Percentiles rank a stretch among this genome's conserved stretches.
Conservation (phyloP, 2,113 vertebrate genomes). For the Saccopteryx bilineata region DNA sequence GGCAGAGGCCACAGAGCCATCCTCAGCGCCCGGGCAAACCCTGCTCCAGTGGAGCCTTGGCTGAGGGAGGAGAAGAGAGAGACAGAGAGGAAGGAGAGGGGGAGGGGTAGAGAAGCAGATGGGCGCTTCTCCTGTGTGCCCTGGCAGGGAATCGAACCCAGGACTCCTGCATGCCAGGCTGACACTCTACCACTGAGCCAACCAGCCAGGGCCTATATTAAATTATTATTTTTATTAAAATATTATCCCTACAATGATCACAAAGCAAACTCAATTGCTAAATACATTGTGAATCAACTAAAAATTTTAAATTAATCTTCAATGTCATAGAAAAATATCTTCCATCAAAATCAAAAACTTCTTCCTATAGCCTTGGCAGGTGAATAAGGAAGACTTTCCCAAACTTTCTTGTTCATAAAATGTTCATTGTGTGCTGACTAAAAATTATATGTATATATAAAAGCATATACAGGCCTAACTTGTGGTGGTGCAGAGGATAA, state of each 20-base stretch:
- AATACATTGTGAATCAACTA: not conserved
- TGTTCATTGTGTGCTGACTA: not conserved
- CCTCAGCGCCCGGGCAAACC: too few relatives aligned
- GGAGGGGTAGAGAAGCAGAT: too few relatives aligned
- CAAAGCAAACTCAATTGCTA: not conserved
- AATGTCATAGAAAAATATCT: not conserved
- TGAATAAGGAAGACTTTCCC: not conserved
- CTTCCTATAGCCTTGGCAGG: not conserved
- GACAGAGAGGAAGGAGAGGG: too few relatives aligned
- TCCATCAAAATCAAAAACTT: not conserved
- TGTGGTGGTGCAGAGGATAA: too few relatives aligned
- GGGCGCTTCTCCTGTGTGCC: too few relatives aligned
- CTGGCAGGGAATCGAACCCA: too few relatives aligned
- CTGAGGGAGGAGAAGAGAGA: too few relatives aligned
- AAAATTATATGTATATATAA: not conserved
- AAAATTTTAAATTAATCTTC: conserved; percentile 25
- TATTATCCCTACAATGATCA: not conserved
- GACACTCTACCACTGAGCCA: too few relatives aligned
- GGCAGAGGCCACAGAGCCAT: too few relatives aligned
- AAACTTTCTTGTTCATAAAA: conserved; percentile 38
- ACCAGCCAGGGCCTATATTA: not conserved
- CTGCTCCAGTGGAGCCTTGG: too few relatives aligned
- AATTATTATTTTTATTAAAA: conserved; percentile 18
- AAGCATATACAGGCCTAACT: too few relatives aligned
- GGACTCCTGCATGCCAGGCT: too few relatives aligned